A percentile compares a stretch with the other conserved stretches of the same genome.
These are phyloP conservation scores for Peromyscus eremicus DNA, from an alignment of 2,797 vertebrate genomes.

Conservation along the genomic window DNA sequence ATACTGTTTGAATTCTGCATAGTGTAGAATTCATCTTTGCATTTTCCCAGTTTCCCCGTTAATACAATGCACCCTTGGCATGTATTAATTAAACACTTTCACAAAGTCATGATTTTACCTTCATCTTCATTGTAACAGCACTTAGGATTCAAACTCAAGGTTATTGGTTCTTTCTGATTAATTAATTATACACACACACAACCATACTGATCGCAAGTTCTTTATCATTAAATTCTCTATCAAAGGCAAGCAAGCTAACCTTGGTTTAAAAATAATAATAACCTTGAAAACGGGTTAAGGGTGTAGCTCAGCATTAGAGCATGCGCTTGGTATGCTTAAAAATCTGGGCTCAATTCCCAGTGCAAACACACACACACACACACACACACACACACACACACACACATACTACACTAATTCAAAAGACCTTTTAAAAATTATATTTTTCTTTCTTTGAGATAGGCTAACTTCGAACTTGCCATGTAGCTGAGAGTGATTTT, in stretches of 20 bases:
- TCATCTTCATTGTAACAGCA: conserved; percentile 61
- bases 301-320: background rate
- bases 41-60: conserved; percentile 16
- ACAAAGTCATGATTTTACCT: conserved; percentile 42
- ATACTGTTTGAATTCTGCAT: conserved; percentile 24
- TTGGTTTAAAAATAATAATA: conserved; percentile 31
- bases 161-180: conserved; percentile 54
- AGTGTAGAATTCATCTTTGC: background rate
- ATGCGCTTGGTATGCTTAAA: background rate
- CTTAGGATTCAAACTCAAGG: conserved; percentile 51
- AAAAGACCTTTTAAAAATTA: background rate
- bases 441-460: background rate
- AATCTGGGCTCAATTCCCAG: background rate
- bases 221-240: background rate
- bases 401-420: background rate
- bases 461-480: background rate
- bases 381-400: background rate
- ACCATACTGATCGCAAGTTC: background rate
- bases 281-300: background rate
- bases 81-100: conserved; percentile 47
- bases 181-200: background rate
- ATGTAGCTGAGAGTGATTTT: background rate
- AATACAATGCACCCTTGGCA: conserved; percentile 44
- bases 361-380: background rate
- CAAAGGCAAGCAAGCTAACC: conserved; percentile 42